Evolutionary conservation across 1,140 invertebrate genomes (phyloP).

Genomic region (Cardiocondyla obscurior): DNA sequence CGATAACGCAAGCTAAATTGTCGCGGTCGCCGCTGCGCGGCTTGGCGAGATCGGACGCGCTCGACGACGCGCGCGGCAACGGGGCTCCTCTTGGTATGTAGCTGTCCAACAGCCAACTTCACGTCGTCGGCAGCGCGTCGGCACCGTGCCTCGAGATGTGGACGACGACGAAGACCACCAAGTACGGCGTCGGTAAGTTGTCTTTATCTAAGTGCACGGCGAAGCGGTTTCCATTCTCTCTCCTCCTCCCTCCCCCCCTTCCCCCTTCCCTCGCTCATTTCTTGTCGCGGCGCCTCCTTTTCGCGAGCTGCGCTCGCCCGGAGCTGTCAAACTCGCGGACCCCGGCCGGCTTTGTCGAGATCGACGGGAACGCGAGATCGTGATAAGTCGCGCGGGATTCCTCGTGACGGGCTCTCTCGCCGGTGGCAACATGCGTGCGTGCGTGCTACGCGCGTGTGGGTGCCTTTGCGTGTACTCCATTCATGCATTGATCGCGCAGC

Average conservation of each 20-base stretch:
- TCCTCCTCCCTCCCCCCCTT: background rate
- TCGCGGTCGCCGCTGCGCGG: slow-evolving; percentile 33
- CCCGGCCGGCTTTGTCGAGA: background rate
- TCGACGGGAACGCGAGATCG: background rate
- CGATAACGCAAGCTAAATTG: slow-evolving; percentile 60
- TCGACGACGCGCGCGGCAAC: background rate
- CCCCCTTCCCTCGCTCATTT: too few relatives aligned
- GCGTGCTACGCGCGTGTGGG: background rate
- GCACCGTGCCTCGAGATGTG: slow-evolving; percentile 82
- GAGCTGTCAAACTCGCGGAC: slow-evolving; percentile 57
- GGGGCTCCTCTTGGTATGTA: slow-evolving; percentile 58
- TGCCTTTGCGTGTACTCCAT: slow-evolving; percentile 73
- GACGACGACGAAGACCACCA: slow-evolving; percentile 86
- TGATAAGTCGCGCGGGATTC: background rate
- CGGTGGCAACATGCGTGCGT: background rate
- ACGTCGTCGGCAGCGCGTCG: slow-evolving; percentile 42
- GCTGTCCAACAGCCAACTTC: background rate
- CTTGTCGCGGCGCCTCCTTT: too few relatives aligned
- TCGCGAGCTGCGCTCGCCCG: background rate
- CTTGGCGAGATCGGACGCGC: background rate
- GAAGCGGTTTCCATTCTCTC: too few relatives aligned
- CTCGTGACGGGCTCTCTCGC: background rate
- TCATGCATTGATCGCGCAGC: slow-evolving; percentile 82
- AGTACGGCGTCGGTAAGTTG: slow-evolving; percentile 87
- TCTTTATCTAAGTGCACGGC: slow-evolving; percentile 7